Conservation (phyloP, 2,113 vertebrate genomes). For the Brachypteracias leptosomus region DNA sequence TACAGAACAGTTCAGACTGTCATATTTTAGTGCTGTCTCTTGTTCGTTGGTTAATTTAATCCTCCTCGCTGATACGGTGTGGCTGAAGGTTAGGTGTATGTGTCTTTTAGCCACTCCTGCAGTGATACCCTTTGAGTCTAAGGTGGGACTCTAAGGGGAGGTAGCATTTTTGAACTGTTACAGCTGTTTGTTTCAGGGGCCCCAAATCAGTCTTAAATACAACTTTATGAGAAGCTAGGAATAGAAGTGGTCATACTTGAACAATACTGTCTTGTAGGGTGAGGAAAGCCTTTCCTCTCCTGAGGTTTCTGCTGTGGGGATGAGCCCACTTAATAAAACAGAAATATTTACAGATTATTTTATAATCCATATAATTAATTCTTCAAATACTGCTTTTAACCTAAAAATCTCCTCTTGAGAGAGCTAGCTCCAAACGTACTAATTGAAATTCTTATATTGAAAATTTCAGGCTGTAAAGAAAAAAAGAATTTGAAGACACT, state of each 20-base stretch:
- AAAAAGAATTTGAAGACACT: not conserved
- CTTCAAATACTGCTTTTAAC: not conserved
- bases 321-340: not conserved
- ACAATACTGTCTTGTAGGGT: not conserved
- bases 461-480: not conserved
- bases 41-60: not conserved
- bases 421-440: not conserved
- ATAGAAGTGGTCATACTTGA: rapidly evolving
- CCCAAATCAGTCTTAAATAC: not conserved
- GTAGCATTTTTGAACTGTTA: not conserved
- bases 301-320: not conserved
- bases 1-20: not conserved
- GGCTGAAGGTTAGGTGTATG: not conserved
- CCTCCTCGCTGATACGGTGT: not conserved
- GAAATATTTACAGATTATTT: not conserved
- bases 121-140: not conserved
- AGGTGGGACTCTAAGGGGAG: not conserved
- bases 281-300: not conserved
- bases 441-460: not conserved
- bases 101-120: not conserved
- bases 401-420: not conserved
- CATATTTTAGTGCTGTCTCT: not conserved
- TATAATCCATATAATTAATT: not conserved
- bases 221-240: not conserved
- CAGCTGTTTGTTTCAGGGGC: not conserved